These are phyloP conservation scores for Pelobates fuscus DNA, from an alignment of 2,113 vertebrate species.

Conservation along the genomic window DNA sequence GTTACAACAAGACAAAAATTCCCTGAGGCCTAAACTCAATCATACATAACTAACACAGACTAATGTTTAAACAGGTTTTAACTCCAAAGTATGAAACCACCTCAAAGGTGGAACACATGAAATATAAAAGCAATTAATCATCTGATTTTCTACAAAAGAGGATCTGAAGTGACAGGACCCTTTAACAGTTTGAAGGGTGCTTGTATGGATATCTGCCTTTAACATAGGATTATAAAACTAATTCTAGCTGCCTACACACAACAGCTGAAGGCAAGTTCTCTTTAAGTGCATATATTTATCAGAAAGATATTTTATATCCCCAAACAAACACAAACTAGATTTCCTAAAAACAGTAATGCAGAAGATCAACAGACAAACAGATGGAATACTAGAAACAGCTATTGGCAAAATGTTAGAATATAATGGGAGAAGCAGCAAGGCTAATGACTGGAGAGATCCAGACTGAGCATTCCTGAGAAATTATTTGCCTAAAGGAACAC, in stretches of 20 bases:
- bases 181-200: slow-evolving; percentile 62
- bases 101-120: slow-evolving; percentile 61
- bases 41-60: slow-evolving; percentile 67
- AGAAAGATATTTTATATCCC: not conserved
- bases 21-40: slow-evolving; percentile 64
- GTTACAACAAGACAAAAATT: slow-evolving; percentile 66
- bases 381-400: no score
- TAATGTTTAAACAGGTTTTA: slow-evolving; percentile 70
- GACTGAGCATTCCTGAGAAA: no score
- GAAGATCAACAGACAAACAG: no score
- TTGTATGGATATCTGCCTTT: slow-evolving; percentile 57
- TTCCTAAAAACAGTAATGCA: not conserved
- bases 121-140: slow-evolving; percentile 57
- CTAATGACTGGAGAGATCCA: no score
- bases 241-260: slow-evolving; percentile 67
- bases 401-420: no score
- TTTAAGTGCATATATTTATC: not conserved
- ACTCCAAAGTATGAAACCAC: slow-evolving; percentile 64
- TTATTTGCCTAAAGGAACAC: no score
- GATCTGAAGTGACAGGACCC: slow-evolving; percentile 49
- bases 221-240: slow-evolving; percentile 62
- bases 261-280: not conserved
- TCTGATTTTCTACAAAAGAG: slow-evolving; percentile 46
- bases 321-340: not conserved
- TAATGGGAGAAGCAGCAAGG: no score